Conservation (phyloP, 2,888 invertebrate species). For the Drosophila paranaensis region DNA sequence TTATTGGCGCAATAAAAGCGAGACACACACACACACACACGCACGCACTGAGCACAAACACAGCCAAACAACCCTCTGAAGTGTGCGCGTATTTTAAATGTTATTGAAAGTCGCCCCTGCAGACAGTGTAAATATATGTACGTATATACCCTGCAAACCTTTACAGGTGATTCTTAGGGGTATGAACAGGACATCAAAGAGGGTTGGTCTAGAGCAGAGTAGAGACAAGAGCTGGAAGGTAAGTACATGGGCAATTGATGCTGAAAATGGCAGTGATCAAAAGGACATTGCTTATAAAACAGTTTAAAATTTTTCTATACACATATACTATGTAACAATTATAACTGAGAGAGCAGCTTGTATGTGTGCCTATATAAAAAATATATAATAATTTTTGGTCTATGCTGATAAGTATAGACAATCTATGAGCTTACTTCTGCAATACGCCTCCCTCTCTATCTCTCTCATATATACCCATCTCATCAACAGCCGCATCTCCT, state of each 20-base stretch:
- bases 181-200: background rate
- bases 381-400: background rate
- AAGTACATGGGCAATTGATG: background rate
- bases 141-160: constrained; percentile 18
- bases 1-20: constrained; percentile 70
- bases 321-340: background rate
- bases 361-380: background rate
- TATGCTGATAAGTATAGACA: too few species aligned
- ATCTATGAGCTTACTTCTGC: too few species aligned
- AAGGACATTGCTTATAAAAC: background rate
- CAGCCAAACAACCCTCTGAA: constrained; percentile 21
- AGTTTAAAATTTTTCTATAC: background rate
- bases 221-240: too few species aligned
- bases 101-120: constrained; percentile 55
- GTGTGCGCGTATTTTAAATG: constrained; percentile 46
- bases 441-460: too few species aligned
- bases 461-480: background rate
- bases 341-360: background rate
- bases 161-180: background rate
- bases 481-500: background rate
- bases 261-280: too few species aligned
- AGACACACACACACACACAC: constrained; percentile 19
- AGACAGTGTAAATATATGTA: constrained; percentile 58
- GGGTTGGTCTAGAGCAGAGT: background rate
- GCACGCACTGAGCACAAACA: constrained; percentile 13